Conservation (phyloP, 92 coral and sea anemone species). For the Palythoa caribaeorum region DNA sequence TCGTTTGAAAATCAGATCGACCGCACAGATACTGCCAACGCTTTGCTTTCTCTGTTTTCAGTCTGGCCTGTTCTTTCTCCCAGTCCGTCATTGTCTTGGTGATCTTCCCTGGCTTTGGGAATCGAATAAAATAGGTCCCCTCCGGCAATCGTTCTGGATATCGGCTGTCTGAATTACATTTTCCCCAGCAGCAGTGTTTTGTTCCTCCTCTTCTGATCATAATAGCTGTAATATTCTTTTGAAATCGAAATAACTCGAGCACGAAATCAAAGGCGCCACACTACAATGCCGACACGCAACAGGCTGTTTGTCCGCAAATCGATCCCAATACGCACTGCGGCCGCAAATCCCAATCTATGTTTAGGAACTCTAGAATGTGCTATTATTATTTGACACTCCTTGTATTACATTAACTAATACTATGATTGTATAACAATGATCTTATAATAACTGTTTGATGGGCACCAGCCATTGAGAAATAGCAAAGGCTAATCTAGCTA, state of each 20-base stretch:
- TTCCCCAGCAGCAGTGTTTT: slow-evolving; percentile 25
- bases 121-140: slow-evolving; percentile 10
- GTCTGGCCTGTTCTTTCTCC: slow-evolving; percentile 32
- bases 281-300: slow-evolving; percentile 14
- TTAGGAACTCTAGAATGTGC: too few relatives aligned
- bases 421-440: too few relatives aligned
- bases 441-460: too few relatives aligned
- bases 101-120: slow-evolving; percentile 35
- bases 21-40: slow-evolving; percentile 24
- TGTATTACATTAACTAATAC: too few relatives aligned
- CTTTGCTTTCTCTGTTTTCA: slow-evolving; percentile 29
- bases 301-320: neutral
- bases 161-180: slow-evolving; percentile 5
- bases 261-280: neutral
- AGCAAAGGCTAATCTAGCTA: too few relatives aligned
- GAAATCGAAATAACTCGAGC: slow-evolving; percentile 17
- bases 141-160: slow-evolving; percentile 10
- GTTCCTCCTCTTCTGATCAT: slow-evolving; percentile 12
- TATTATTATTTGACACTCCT: too few relatives aligned
- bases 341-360: too few relatives aligned
- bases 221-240: slow-evolving; percentile 20
- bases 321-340: too few relatives aligned
- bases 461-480: too few relatives aligned
- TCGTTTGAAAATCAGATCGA: slow-evolving; percentile 5
- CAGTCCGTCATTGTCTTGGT: slow-evolving; percentile 26